phyloP scores from a whole-genome alignment of 2,888 invertebrate genomes.

The Sialis fuliginosa region DNA sequence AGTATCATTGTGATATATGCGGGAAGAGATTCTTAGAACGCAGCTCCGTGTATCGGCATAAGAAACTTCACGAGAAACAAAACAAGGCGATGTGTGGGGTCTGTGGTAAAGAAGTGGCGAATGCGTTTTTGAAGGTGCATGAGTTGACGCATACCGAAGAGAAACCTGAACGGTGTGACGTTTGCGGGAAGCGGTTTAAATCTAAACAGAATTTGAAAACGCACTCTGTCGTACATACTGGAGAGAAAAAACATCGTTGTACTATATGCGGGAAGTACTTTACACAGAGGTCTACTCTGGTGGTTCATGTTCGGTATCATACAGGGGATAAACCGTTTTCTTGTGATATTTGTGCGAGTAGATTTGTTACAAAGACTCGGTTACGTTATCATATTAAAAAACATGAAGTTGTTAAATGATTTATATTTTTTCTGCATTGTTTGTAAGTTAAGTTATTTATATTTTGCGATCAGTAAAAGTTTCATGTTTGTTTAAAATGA shows the following conservation, averaged over 20 bases:
- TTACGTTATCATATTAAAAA: background rate
- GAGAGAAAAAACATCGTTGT: slow-evolving; percentile 30
- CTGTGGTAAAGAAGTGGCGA: slow-evolving; percentile 1
- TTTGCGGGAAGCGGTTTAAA: background rate
- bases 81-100: slow-evolving; percentile 18
- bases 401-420: background rate
- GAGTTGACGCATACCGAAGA: background rate
- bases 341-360: background rate
- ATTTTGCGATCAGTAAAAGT: background rate
- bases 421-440: too few species aligned
- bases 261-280: slow-evolving; percentile 32
- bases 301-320: slow-evolving; percentile 29
- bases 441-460: background rate
- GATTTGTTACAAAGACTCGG: background rate
- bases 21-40: too few species aligned
- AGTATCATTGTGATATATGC: too few species aligned
- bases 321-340: slow-evolving; percentile 26
- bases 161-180: background rate
- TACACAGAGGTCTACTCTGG: slow-evolving; percentile 29
- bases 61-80: too few species aligned
- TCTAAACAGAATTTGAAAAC: background rate
- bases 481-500: background rate
- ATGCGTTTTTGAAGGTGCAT: background rate
- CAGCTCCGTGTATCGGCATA: too few species aligned
- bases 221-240: slow-evolving; percentile 9